Percentiles rank a stretch among this genome's conserved stretches.
phyloP scores from a whole-genome alignment of 2,888 invertebrate genomes.

The Ferdinandea cuprea region DNA sequence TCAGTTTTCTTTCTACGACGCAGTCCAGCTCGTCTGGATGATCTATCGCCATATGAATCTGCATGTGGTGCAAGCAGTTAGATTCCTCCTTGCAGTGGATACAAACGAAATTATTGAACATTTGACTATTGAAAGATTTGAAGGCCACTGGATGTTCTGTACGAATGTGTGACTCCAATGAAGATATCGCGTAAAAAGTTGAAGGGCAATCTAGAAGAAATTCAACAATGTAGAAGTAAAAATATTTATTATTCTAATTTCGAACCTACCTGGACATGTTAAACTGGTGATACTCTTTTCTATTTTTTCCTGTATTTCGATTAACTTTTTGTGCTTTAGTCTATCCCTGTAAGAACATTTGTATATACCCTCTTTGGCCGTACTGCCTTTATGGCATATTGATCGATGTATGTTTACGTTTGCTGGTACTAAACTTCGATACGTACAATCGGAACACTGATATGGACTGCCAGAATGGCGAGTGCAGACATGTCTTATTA shows the following conservation, averaged over 20 bases:
- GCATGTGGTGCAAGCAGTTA: slow-evolving; percentile 3
- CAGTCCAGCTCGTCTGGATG: slow-evolving; percentile 56
- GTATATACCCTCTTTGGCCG: slow-evolving; percentile 12
- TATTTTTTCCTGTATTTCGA: slow-evolving; percentile 28
- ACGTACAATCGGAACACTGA: slow-evolving; percentile 58
- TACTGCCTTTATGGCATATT: slow-evolving; percentile 8
- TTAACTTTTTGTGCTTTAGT: background rate
- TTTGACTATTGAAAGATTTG: background rate
- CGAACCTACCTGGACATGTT: slow-evolving; percentile 44
- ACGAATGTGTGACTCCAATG: slow-evolving; percentile 39
- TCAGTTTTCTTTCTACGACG: slow-evolving; percentile 34
- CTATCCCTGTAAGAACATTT: slow-evolving; percentile 30
- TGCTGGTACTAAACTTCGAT: slow-evolving; percentile 48
- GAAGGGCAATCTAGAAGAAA: slow-evolving; percentile 47
- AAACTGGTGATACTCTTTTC: slow-evolving; percentile 19
- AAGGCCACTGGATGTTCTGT: slow-evolving; percentile 3
- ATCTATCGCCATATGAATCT: slow-evolving; percentile 35
- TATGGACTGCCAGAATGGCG: slow-evolving; percentile 39
- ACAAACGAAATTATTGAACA: slow-evolving; percentile 23
- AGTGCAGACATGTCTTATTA: slow-evolving; percentile 39
- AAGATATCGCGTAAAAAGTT: slow-evolving; percentile 31
- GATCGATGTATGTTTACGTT: slow-evolving; percentile 41
- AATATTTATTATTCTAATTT: background rate
- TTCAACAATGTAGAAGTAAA: background rate
- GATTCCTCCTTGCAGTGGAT: slow-evolving; percentile 43